A percentile compares a stretch with the other conserved stretches of the same genome.
Evolutionary conservation across 1,140 invertebrate species (phyloP).

Genomic region (Sitobion miscanthi): DNA sequence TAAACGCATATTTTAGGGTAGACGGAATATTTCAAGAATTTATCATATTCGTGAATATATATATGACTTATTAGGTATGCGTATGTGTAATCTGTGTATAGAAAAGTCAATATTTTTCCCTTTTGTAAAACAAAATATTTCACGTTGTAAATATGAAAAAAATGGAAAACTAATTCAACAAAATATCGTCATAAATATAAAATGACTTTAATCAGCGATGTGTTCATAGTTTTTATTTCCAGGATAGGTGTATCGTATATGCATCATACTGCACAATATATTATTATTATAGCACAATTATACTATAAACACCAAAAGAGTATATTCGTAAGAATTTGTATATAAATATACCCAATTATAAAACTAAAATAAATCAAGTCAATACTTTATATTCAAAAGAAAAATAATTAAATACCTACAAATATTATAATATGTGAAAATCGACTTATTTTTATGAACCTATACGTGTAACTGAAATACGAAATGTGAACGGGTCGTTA

Average conservation of each 20-base stretch:
- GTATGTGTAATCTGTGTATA: background rate
- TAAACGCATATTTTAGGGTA: background rate
- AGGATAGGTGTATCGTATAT: background rate
- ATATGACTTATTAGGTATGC: background rate
- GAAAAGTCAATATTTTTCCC: background rate
- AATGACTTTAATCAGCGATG: background rate
- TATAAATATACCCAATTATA: background rate
- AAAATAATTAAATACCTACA: no score
- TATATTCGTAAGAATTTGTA: background rate
- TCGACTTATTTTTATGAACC: background rate
- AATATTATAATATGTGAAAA: background rate
- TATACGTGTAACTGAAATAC: background rate
- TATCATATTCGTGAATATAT: background rate
- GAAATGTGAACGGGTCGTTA: background rate
- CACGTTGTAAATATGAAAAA: background rate
- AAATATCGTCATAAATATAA: background rate
- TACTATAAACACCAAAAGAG: background rate
- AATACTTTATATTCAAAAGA: background rate
- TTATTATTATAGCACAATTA: no score
- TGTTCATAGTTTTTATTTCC: background rate
- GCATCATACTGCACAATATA: no score
- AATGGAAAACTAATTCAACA: background rate
- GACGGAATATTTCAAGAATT: background rate
- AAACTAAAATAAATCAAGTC: background rate
- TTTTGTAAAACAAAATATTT: background rate